Evolutionary conservation across 2,888 invertebrate genomes (phyloP), one percentile per base, ranked within the genome.

Genomic region (Andricus curvator): DNA sequence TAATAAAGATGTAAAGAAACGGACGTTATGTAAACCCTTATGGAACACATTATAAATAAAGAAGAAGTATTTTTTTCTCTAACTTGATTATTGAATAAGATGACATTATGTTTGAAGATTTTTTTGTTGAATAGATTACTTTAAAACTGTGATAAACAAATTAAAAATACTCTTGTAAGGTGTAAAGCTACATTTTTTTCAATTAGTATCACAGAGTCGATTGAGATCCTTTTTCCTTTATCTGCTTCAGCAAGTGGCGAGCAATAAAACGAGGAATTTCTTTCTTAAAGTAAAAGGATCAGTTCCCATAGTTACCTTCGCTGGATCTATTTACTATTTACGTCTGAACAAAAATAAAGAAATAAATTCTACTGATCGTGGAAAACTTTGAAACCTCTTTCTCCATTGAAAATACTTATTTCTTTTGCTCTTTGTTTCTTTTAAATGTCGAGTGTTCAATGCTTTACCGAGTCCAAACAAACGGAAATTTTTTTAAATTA

Each of bases 321-420:
- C n/a, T 15, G 41, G 17, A 11, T 77, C 41, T 77, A 13, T 77
- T 77, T 62, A 33, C 17, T 56, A 15, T 62, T 77, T 51, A 51
- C 33, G 33, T 8, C 48, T 51, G 70, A 48, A 51, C 25, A 68
- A 17, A 8, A 70, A 51, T 17, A 17, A 70, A 51, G 20, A 51
- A 29, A 70, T 13, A 51, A 20, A 2, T 20, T 70, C 51, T 29
- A 70, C 29, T 70, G 29, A 70, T 51, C 51, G 33, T 20, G 44
- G 29, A 33, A 70, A 70, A 56, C 70, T 56, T 70, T 33, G 33
- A 48, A 20, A 29, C 11, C 48, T 70, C 29, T 20, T 29, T 29
- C 20, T 33, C 1, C 4, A 51, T 51, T 56, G 20, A n/a, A 56
- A 70, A 51, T 51, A 56, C 20, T 70, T 70, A 51, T 56, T 56